These are phyloP conservation scores for Aurelia aurita DNA, from an alignment of 30 jellyfish, hydroid and myxozoan genomes.

Conservation along the genomic window DNA sequence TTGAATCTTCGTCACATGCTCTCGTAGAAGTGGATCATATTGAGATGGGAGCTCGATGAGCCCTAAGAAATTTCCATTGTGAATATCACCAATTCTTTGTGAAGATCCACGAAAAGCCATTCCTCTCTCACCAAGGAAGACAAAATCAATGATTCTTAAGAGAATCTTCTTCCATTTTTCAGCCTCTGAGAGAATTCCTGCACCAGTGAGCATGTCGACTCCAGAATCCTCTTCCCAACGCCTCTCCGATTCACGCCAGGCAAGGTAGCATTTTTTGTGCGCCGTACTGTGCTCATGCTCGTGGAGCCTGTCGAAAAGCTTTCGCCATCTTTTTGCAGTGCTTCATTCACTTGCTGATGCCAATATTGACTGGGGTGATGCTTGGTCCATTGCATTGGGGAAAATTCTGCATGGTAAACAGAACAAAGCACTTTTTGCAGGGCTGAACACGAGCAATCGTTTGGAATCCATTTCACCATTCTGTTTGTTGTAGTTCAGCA, in stretches of 20 bases:
- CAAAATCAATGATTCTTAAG: constrained; percentile 2
- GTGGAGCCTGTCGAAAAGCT: not conserved
- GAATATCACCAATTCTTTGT: constrained; percentile 47
- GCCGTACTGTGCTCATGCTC: constrained; percentile 5
- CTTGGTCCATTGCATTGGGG: not conserved
- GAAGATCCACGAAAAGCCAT: constrained; percentile 51
- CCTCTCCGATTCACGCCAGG: constrained; percentile 21
- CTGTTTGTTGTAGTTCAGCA: constrained; percentile 22
- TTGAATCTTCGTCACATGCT: too few species aligned
- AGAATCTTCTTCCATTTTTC: constrained; percentile 20
- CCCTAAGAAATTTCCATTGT: too few species aligned
- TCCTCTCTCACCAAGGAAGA: constrained; percentile 47
- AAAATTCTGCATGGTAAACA: not conserved
- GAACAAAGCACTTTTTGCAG: not conserved
- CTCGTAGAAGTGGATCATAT: too few species aligned
- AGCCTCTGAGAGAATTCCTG: constrained; percentile 16
- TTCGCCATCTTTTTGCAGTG: constrained; percentile 16
- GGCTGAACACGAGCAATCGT: constrained; percentile 19
- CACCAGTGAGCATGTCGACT: not conserved
- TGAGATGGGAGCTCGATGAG: too few species aligned
- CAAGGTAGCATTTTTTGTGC: constrained; percentile 16
- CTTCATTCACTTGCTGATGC: constrained; percentile 50
- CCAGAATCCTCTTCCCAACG: constrained; percentile 9
- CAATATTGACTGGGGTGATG: constrained; percentile 44
- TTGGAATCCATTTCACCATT: constrained; percentile 39